phyloP scores from a whole-genome alignment of 2,888 invertebrate genomes.

The Glaucopsyche alexis region DNA sequence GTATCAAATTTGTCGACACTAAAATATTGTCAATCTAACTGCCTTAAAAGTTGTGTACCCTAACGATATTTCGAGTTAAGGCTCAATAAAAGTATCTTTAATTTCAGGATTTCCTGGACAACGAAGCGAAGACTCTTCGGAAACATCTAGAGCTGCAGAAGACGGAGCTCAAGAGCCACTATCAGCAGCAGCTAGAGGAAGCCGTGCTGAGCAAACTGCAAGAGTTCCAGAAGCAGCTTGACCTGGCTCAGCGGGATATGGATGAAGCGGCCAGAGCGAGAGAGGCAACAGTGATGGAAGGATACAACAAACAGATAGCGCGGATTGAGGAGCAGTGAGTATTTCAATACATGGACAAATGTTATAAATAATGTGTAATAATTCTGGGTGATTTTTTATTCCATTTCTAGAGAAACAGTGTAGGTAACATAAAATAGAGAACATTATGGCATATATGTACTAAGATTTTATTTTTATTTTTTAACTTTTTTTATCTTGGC shows the following conservation, averaged over 20 bases:
- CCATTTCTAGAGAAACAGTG: no score
- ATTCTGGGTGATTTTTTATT: no score
- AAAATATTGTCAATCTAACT: neutral
- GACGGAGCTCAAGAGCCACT: conserved; percentile 84
- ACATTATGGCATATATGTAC: no score
- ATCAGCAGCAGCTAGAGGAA: conserved; percentile 89
- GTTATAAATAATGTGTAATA: neutral
- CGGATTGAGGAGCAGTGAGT: conserved; percentile 81
- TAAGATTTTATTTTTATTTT: no score
- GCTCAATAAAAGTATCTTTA: no score
- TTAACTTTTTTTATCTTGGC: no score
- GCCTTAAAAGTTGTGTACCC: no score
- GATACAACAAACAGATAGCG: conserved; percentile 85
- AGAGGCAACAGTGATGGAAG: conserved; percentile 84
- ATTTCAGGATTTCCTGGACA: conserved; percentile 70
- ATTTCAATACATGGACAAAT: no score
- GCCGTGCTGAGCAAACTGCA: conserved; percentile 87
- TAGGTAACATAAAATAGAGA: no score
- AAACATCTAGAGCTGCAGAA: conserved; percentile 82
- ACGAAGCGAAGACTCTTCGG: conserved; percentile 73
- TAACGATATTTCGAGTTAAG: no score
- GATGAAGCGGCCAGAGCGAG: conserved; percentile 82
- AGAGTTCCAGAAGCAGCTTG: conserved; percentile 87
- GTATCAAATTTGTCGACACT: neutral
- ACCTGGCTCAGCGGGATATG: conserved; percentile 83